Evolutionary conservation across 2,888 invertebrate genomes (phyloP), one percentile per base, ranked within the genome.

Genomic region (Notocelia uddmanniana): DNA sequence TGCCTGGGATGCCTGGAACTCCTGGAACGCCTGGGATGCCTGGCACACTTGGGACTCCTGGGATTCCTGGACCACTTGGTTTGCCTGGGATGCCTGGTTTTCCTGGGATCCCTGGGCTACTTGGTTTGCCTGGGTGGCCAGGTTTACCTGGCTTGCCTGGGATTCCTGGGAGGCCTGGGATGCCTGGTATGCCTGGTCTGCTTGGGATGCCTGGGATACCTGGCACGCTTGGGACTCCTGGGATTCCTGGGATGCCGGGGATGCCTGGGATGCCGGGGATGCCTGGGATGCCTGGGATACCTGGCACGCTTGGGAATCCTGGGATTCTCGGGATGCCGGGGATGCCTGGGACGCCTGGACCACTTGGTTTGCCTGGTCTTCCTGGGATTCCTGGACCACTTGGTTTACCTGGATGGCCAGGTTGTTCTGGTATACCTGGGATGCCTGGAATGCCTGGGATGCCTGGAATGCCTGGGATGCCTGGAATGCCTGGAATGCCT

Each of bases 21-120:
- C n/a, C n/a, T n/a, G n/a, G n/a, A n/a, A n/a, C n/a, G n/a, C n/a
- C n/a, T n/a, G n/a, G n/a, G n/a, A n/a, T n/a, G n/a, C n/a, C n/a
- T n/a, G n/a, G n/a, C n/a, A n/a, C n/a, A n/a, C n/a, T n/a, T n/a
- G n/a, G n/a, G n/a, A n/a, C n/a, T 0, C 13, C 31, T 57, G 19
- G 19, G 9, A 3, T 37, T 0, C 41, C 64, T 62, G 69, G 69
- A 15, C 55, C 5, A 0, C 50, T 48, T 69, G 60, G 60, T 3
- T 69, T 10, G 13, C 60, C 60, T 59, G 48, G 60, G 5, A 18
- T 10, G 1, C 52, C 37, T 50, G 50, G 54, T 15, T 54, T n/a
- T 0, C 37, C 69, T 66, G 73, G 83, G 18, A 62, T 71, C n/a
- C 68, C 74, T 66, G 89, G 91, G 45, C 78, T 83, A 57, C 84